A percentile compares a stretch with the other conserved stretches of the same genome.
Conservation (phyloP, 2,113 vertebrate species). For the Gavia stellata region DNA sequence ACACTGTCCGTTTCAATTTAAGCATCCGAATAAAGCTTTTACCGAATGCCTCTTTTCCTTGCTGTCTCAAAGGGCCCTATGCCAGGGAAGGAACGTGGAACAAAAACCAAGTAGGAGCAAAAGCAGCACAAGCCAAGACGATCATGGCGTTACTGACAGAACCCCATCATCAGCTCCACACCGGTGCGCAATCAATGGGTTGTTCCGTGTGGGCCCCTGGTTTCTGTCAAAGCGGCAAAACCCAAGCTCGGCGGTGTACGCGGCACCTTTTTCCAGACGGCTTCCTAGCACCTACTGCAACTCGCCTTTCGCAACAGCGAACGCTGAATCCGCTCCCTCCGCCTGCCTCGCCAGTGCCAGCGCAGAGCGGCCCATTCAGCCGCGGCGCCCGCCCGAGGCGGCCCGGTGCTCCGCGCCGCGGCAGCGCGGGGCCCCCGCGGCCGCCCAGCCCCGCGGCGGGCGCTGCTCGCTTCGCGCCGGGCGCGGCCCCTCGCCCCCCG, state of each 20-base stretch:
- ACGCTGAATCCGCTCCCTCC: not conserved
- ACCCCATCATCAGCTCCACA: not conserved
- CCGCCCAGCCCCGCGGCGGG: not conserved
- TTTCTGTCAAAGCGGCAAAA: not conserved
- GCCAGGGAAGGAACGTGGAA: not conserved
- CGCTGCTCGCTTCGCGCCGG: not conserved
- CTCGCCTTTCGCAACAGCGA: not conserved
- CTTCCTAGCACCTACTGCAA: not conserved
- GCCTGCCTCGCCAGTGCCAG: not conserved
- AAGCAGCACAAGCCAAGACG: not conserved
- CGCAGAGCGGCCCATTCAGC: not conserved
- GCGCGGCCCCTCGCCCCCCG: not conserved
- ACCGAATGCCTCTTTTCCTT: too few relatives aligned
- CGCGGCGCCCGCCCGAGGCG: not conserved
- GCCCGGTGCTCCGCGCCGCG: not conserved
- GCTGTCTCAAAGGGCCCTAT: not conserved
- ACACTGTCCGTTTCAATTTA: not conserved
- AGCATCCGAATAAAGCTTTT: not conserved
- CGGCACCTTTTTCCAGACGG: not conserved
- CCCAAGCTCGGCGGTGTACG: accelerated
- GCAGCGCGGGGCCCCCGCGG: not conserved
- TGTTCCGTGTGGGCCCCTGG: accelerated
- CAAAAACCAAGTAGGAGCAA: not conserved
- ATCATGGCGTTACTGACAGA: not conserved
- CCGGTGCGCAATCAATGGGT: accelerated